phyloP scores from a whole-genome alignment of 2,888 invertebrate species.

The Bombylius major region DNA sequence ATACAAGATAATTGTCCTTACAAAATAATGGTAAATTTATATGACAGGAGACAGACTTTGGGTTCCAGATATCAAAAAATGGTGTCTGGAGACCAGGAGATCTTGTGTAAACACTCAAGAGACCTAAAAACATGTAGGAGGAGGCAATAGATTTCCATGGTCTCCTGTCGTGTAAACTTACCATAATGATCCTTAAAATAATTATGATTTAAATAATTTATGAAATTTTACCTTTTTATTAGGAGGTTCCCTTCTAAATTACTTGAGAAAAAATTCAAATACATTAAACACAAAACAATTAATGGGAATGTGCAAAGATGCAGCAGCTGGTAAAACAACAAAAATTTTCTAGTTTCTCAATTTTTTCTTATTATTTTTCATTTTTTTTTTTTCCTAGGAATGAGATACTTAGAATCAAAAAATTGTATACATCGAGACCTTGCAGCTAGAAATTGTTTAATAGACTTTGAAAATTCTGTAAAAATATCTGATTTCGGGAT shows the following conservation, averaged over 20 bases:
- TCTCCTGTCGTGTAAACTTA: no score
- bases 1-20: conserved; percentile 37
- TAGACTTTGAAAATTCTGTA: conserved; percentile 69
- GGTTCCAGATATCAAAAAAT: no score
- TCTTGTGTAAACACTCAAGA: no score
- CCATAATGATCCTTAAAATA: no score
- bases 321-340: conserved; percentile 57
- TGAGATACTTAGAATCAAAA: conserved; percentile 90
- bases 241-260: conserved; percentile 83
- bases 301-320: conserved; percentile 85
- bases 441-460: conserved; percentile 79
- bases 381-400: conserved; percentile 35
- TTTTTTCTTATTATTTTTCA: background rate
- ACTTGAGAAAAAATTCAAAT: conserved; percentile 66
- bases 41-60: no score
- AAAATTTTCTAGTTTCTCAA: background rate
- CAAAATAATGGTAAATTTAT: no score
- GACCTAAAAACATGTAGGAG: no score
- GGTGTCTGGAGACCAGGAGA: no score
- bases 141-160: no score
- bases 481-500: conserved; percentile 98
- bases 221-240: conserved; percentile 19
- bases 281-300: conserved; percentile 52
- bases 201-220: no score
- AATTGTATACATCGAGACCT: conserved; percentile 94